These are phyloP conservation scores for Drosophila arawakana DNA, from an alignment of 1,140 invertebrate genomes.

Conservation along the genomic window DNA sequence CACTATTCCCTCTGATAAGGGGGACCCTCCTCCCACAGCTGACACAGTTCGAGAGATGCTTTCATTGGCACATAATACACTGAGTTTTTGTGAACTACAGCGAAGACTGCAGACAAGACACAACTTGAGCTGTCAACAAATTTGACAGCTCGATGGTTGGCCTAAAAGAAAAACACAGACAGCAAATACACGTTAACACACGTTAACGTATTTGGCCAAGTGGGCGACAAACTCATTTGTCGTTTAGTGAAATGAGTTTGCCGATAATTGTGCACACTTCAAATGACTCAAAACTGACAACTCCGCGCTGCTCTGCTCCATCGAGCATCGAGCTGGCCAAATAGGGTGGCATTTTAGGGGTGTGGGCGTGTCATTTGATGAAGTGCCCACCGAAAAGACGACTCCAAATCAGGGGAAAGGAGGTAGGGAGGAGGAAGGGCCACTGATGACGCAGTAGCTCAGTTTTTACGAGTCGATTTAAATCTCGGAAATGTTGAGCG, in stretches of 20 bases:
- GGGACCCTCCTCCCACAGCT: slow-evolving; percentile 15
- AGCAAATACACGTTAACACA: background rate
- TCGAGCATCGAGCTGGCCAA: slow-evolving; percentile 40
- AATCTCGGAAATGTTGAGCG: slow-evolving; percentile 11
- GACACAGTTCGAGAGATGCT: slow-evolving; percentile 62
- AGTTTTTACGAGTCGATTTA: slow-evolving; percentile 9
- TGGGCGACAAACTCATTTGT: slow-evolving; percentile 67
- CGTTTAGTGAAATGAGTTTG: slow-evolving; percentile 75
- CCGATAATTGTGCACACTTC: slow-evolving; percentile 60
- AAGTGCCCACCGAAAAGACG: slow-evolving; percentile 48
- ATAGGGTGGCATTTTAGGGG: slow-evolving; percentile 53
- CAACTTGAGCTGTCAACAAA: slow-evolving; percentile 72
- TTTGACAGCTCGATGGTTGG: slow-evolving; percentile 65
- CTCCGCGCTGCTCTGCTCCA: background rate
- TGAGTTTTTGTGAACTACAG: background rate
- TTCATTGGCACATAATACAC: slow-evolving; percentile 51
- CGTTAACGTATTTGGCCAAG: slow-evolving; percentile 8
- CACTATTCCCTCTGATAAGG: background rate
- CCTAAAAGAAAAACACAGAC: slow-evolving; percentile 1
- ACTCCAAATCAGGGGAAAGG: background rate
- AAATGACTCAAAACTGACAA: slow-evolving; percentile 3
- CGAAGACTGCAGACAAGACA: slow-evolving; percentile 14
- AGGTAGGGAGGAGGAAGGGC: slow-evolving; percentile 3
- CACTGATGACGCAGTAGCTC: slow-evolving; percentile 22
- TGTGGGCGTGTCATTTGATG: slow-evolving; percentile 61